Base-by-base conservation (phyloP, 2,113 vertebrate species). In the Ptychochromis oligacanthus region DNA sequence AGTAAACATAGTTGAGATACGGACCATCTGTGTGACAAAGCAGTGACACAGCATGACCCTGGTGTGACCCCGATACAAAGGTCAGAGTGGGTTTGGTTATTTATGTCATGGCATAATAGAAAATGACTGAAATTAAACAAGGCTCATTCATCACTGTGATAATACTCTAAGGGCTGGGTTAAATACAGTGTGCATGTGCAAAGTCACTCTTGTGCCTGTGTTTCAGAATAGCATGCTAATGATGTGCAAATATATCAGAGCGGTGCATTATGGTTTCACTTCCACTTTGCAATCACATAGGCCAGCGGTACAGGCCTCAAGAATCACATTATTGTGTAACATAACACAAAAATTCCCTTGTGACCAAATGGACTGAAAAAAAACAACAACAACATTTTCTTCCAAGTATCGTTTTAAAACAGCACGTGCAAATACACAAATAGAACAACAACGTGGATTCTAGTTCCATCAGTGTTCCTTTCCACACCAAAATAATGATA, bases 1-100 rank as follows among this genome's bases (percentile, higher is more conserved):
- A 57, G 74, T 31, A 49, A 80, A 67, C 81, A 92, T 87, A 85
- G 81, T 75, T 77, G 74, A 77, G 79, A 93, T 89, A 81, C 83
- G 80, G 80, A 80, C 62, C 64, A 54, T 74, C 74, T 57, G 83
- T 91, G 91, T 86, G 83, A 93, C 82, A 91, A 6, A 58, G 80
- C 20, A 6, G 83, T 72, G 81, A 89, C 83, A 79, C 2, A 14
- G 28, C 24, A 49, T n/a, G 81, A 90, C 87, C 83, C 60, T 46
- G 4, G 20, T 1, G 61, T 78, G 84, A 88, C 80, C 87, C 80
- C 1, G 9, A 38, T 6, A 14, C 52, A 72, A 36, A 77, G 79
- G 85, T 85, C 74, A 81, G 49, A 3, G 24, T 28, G 58, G 62
- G 24, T 85, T 67, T 15, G 34, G 22, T 76, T 18, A 28, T 77